phyloP scores from a whole-genome alignment of 2,797 vertebrate species.

The Galago senegalensis region DNA sequence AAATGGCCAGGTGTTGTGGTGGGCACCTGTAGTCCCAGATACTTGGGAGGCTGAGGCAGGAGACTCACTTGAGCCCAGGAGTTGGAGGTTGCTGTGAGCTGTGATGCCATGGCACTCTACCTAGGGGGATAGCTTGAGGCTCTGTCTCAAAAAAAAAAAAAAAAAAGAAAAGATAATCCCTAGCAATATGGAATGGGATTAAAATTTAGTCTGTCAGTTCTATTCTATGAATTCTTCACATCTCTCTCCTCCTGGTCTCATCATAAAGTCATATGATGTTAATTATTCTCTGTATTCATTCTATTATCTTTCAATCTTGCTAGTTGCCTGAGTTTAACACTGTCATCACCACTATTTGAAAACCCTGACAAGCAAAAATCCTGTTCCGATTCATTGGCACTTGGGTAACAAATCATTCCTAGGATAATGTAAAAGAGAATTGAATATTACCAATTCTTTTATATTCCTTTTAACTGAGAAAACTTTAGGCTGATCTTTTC shows the following conservation, averaged over 20 bases:
- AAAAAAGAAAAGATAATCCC: not conserved
- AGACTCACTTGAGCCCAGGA: no score
- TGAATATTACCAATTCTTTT: not conserved
- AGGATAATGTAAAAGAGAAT: not conserved
- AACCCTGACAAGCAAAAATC: not conserved
- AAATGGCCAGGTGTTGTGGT: no score
- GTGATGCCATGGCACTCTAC: no score
- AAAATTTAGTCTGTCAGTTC: not conserved
- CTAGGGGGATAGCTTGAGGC: no score
- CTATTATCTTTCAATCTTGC: not conserved
- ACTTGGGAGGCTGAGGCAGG: no score
- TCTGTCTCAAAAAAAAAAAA: no score
- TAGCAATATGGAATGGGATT: not conserved
- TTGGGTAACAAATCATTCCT: not conserved
- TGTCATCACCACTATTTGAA: not conserved
- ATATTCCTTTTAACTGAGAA: not conserved
- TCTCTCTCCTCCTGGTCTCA: not conserved
- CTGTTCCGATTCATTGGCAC: not conserved
- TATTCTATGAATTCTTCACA: not conserved
- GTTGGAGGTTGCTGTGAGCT: no score
- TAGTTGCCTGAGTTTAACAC: constrained; percentile 14
- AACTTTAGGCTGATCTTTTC: constrained; percentile 22
- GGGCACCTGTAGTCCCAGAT: no score
- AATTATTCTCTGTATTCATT: not conserved
- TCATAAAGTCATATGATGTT: not conserved